These are phyloP conservation scores for Cyprinodon tularosa DNA, from an alignment of 2,113 vertebrate genomes.

Conservation along the genomic window DNA sequence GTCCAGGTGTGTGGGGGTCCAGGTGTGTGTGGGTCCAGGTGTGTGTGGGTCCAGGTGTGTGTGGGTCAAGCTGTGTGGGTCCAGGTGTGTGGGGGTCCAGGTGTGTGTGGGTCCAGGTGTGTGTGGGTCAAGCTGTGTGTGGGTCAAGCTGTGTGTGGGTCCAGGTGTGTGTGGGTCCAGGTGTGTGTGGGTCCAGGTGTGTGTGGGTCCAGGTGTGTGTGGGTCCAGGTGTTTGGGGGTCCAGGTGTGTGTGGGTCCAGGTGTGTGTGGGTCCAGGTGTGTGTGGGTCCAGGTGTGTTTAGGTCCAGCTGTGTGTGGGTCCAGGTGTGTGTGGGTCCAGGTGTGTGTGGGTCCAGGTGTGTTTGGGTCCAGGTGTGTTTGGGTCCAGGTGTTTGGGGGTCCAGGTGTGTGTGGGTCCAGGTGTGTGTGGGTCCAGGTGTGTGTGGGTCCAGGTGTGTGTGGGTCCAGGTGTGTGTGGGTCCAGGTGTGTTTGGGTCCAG, in stretches of 20 bases:
- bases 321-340: neutral
- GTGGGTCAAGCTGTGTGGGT: neutral
- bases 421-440: neutral
- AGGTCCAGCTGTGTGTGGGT: no score
- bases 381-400: neutral
- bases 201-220: no score
- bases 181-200: neutral
- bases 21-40: slow-evolving; percentile 15
- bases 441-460: neutral
- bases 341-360: neutral
- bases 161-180: neutral
- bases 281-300: no score
- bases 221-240: no score
- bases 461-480: neutral
- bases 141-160: neutral
- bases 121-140: neutral
- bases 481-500: neutral
- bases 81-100: neutral
- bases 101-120: no score
- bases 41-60: neutral
- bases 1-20: slow-evolving; percentile 28
- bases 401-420: no score
- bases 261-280: no score
- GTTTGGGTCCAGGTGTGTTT: neutral
- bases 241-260: no score